Evolutionary conservation across 2,888 invertebrate genomes (phyloP), one percentile per base, ranked within the genome.

Genomic region (Diarsia rubi): DNA sequence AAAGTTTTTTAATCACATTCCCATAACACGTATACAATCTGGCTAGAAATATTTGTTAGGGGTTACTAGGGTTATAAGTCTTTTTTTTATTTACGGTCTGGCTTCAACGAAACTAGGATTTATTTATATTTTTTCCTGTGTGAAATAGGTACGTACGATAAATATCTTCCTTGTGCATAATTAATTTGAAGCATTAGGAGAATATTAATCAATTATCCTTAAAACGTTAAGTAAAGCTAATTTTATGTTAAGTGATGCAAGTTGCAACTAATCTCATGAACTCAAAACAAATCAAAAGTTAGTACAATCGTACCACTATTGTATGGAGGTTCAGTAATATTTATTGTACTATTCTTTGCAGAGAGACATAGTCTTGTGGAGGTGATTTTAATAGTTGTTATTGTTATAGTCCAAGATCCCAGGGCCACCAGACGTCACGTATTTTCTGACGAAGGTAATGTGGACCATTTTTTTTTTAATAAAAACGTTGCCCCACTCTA

Each of bases 81-180:
- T 60, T 73, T 64, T 73, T 64, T 75, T 70, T 12, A 57, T 78
- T 71, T 72, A 74, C 75, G n/a, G 70, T 67, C 67, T 75, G 68
- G 3, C 57, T 69, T 75, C 80, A 73, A 44, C 59, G n/a, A 60
- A 37, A 64, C 14, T 21, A 73, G 5, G 11, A 3, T 59, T 14
- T 59, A 49, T 45, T 0, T 64, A 19, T 31, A n/a, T 2, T 42
- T n/a, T 67, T 49, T 63, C 6, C 37, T 11, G 37, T 8, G 12
- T 21, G 3, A 27, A 37, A 57, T n/a, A 37, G 24, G 45, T 27
- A 63, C 14, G 45, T 27, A 63, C 14, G 24, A 65, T 31, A 8
- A 57, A 57, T 49, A 67, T 27, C n/a, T 21, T 19, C 8, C 44
- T 62, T 37, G 49, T 24, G 60, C 60, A 49, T 27, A 52, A 47